Evolutionary conservation across 1,140 invertebrate species (phyloP).

Genomic region (Trichomalopsis sarcophagae): DNA sequence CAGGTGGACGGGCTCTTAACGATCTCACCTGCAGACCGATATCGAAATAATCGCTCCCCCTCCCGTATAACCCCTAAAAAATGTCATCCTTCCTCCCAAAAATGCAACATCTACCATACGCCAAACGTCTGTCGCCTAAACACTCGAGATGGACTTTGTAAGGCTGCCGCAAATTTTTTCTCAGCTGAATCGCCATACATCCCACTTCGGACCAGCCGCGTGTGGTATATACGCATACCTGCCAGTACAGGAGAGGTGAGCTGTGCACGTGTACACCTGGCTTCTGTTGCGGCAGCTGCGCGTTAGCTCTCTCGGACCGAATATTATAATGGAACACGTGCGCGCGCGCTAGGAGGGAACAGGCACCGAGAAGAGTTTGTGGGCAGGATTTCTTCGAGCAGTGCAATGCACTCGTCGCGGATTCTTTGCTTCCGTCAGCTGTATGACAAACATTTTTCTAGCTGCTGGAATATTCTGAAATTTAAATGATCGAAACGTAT

Average conservation of each 20-base stretch:
- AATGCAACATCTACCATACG: too few relatives aligned
- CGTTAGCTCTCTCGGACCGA: background rate
- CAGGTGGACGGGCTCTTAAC: too few relatives aligned
- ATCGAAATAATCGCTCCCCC: too few relatives aligned
- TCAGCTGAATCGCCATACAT: background rate
- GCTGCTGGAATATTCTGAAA: too few relatives aligned
- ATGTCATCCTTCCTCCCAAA: too few relatives aligned
- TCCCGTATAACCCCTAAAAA: too few relatives aligned
- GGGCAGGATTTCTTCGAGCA: background rate
- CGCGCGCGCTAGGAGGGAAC: background rate
- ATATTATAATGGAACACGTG: conserved; percentile 6
- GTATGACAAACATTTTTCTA: too few relatives aligned
- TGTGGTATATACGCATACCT: background rate
- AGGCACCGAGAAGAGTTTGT: background rate
- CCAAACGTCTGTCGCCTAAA: too few relatives aligned
- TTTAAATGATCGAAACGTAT: too few relatives aligned
- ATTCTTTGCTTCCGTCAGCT: too few relatives aligned
- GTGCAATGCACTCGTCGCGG: background rate
- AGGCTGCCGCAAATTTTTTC: background rate
- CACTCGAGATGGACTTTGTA: background rate
- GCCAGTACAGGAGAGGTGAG: too few relatives aligned
- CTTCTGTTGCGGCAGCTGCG: background rate
- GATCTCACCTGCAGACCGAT: too few relatives aligned
- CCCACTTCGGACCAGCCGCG: background rate
- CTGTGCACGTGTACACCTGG: conserved; percentile 4